Evolutionary conservation across 2,888 invertebrate genomes (phyloP).

Genomic region (Eupithecia subfuscata): DNA sequence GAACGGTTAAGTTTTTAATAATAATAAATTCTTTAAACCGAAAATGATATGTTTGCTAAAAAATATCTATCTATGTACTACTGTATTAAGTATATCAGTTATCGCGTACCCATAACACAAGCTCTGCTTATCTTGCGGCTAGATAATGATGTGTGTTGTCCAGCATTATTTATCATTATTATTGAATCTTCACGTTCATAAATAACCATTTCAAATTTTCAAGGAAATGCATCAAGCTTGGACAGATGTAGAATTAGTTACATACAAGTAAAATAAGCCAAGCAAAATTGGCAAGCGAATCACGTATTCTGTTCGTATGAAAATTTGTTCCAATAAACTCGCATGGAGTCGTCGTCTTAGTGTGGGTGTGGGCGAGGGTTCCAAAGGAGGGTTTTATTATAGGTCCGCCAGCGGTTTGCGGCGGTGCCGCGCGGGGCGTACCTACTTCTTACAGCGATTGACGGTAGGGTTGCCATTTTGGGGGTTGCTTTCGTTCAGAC

Average conservation of each 20-base stretch:
- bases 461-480: slow-evolving; percentile 69
- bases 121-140: too few relatives aligned
- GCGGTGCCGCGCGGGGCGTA: slow-evolving; percentile 56
- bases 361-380: slow-evolving; percentile 60
- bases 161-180: too few relatives aligned
- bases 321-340: slow-evolving; percentile 77
- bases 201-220: too few relatives aligned
- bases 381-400: slow-evolving; percentile 73
- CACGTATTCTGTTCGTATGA: slow-evolving; percentile 61
- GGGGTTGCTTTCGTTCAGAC: too few relatives aligned
- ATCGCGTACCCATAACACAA: too few relatives aligned
- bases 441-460: slow-evolving; percentile 71
- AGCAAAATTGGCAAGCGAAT: slow-evolving; percentile 71
- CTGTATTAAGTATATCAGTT: too few relatives aligned
- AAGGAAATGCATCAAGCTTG: neutral
- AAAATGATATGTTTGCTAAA: too few relatives aligned
- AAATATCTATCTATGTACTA: too few relatives aligned
- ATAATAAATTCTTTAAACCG: too few relatives aligned
- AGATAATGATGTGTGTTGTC: too few relatives aligned
- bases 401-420: slow-evolving; percentile 67
- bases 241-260: neutral
- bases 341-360: slow-evolving; percentile 68
- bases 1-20: too few relatives aligned
- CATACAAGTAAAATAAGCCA: slow-evolving; percentile 2
- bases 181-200: too few relatives aligned